These are phyloP conservation scores for Nasonia giraulti DNA, from an alignment of 1,140 invertebrate species.

Conservation along the genomic window DNA sequence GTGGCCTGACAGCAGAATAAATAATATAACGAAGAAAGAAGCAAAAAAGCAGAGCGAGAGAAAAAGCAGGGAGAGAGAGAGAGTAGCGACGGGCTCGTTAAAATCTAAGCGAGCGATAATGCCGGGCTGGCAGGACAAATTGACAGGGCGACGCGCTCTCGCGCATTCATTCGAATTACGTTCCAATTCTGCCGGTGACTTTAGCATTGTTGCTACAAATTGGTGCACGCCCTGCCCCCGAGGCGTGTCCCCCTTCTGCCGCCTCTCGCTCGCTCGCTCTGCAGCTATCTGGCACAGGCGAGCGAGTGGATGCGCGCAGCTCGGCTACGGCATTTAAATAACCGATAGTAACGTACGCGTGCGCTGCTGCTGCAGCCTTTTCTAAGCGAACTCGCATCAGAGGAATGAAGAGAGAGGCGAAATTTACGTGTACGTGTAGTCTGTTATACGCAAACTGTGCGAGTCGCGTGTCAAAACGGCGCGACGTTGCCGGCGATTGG, in stretches of 20 bases:
- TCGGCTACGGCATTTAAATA: slow-evolving; percentile 59
- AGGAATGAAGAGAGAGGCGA: neutral
- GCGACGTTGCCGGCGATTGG: neutral
- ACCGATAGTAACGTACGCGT: slow-evolving; percentile 61
- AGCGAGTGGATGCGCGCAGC: slow-evolving; percentile 43
- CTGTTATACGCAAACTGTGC: neutral
- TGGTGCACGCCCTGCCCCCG: slow-evolving; percentile 72
- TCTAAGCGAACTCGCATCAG: neutral
- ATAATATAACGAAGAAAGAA: slow-evolving; percentile 11
- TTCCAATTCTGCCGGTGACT: slow-evolving; percentile 73
- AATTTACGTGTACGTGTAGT: neutral
- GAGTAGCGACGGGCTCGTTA: slow-evolving; percentile 50
- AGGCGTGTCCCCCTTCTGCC: slow-evolving; percentile 55
- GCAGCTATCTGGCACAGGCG: neutral
- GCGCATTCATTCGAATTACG: slow-evolving; percentile 73
- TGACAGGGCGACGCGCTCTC: slow-evolving; percentile 69
- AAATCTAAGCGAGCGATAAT: slow-evolving; percentile 68
- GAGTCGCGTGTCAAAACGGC: neutral
- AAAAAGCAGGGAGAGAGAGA: slow-evolving; percentile 16
- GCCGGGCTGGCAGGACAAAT: slow-evolving; percentile 70
- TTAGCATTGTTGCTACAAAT: slow-evolving; percentile 73
- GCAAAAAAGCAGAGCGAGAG: slow-evolving; percentile 17
- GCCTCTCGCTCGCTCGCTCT: slow-evolving; percentile 40
- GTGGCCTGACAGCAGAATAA: neutral
- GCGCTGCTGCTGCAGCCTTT: neutral